Base-by-base conservation (phyloP, 2,888 invertebrate genomes). In the Elysia crispata region DNA sequence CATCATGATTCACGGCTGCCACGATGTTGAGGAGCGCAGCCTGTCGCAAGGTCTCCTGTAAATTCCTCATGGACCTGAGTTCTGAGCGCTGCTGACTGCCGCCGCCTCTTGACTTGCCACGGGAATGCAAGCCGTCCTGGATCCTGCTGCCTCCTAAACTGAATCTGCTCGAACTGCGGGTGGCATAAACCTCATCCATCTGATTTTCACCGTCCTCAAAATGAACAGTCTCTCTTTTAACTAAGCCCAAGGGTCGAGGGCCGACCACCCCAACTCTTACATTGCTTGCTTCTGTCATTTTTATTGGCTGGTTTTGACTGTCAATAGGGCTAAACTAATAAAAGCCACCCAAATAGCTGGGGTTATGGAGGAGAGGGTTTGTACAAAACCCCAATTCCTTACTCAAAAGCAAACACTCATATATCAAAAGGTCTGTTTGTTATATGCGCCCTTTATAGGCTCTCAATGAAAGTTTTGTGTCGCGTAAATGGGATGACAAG, bases 21-120 rank as follows among this genome's bases (percentile, higher is more conserved):
- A 88, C 88, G 41, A 88, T 88, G 77, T 88, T 87, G 64, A 88
- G 86, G 50, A 88, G 82, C 18, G 87, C 84, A 3, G 86, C 87
- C 23, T 87, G 86, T 54, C 86, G 84, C 33, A 86, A 81, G 49
- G 83, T 84, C 23, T 86, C 86, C 23, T 83, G 83, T 57, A 86
- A 80, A 13, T 85, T 84, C 50, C 62, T 75, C 82, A 82, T 82
- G 1, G 74, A 74, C 57, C 72, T 81, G 5, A 73, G 54, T 3
- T 73, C 73, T 11, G 23, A 50, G 11, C 54, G 50, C 15, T 23
- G 11, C 11, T 49, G 20, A 41, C 41, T 41, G 11, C 20, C 30
- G 23, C 50, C 73, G 20, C 50, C 50, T n/a, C 25, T 49, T 1
- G 73, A 73, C 50, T 25, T 73, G 54, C 50, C 49, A 1, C 20